Evolutionary conservation across 2,888 invertebrate species (phyloP).

Genomic region (Bimastos eiseni): DNA sequence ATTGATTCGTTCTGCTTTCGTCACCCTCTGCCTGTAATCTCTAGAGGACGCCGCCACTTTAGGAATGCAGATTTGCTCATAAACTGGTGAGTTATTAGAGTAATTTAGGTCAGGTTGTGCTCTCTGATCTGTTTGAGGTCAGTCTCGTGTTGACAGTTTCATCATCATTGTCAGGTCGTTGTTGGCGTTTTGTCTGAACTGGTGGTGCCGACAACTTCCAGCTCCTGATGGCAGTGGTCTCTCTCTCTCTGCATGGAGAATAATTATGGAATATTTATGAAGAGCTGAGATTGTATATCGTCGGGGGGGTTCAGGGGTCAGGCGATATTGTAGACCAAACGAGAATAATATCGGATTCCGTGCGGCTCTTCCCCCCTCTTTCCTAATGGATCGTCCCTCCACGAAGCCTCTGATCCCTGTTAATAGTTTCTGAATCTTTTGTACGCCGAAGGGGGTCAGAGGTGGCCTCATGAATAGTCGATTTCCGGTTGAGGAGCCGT

Average conservation of each 20-base stretch:
- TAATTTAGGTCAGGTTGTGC: background rate
- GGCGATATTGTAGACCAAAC: background rate
- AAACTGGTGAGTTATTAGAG: background rate
- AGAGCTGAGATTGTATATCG: background rate
- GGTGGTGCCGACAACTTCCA: background rate
- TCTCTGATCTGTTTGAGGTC: background rate
- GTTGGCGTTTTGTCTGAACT: background rate
- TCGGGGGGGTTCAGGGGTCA: background rate
- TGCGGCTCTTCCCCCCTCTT: background rate
- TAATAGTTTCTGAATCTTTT: background rate
- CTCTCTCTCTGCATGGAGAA: background rate
- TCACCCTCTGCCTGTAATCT: background rate
- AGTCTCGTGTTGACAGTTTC: background rate
- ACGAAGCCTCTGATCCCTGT: constrained; percentile 13
- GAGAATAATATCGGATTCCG: background rate
- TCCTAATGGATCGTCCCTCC: constrained; percentile 1
- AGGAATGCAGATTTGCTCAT: background rate
- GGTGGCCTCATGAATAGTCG: background rate
- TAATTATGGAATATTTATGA: background rate
- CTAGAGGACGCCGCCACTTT: background rate
- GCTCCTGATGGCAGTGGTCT: background rate
- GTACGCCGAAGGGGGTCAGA: background rate
- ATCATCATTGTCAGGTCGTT: background rate
- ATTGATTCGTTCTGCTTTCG: background rate
- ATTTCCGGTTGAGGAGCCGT: background rate